Percentiles rank a stretch among this genome's conserved stretches.
These are phyloP conservation scores for Plestiodon gilberti DNA, from an alignment of 2,113 vertebrate species.

Conservation along the genomic window DNA sequence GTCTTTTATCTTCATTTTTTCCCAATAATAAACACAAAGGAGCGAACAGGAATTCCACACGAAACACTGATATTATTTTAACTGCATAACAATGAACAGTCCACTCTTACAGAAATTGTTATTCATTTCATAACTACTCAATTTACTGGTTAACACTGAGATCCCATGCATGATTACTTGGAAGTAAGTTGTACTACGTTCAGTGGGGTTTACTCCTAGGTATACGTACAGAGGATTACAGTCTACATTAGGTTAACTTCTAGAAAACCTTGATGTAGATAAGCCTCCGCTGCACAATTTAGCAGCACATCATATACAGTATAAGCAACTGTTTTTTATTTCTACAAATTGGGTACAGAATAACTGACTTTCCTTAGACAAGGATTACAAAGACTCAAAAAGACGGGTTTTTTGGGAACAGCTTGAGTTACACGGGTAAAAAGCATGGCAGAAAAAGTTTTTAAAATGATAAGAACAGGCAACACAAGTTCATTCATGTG, in stretches of 20 bases:
- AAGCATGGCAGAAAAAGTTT: no score
- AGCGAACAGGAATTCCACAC: no score
- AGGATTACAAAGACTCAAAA: background rate
- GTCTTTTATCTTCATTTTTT: no score
- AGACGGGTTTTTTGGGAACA: background rate
- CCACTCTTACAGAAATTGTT: background rate
- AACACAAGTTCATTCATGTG: no score
- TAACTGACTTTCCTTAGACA: background rate
- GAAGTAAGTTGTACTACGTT: no score
- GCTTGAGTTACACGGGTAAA: no score
- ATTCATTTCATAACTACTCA: background rate
- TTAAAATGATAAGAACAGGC: no score
- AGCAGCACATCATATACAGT: background rate
- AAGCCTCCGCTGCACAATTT: background rate
- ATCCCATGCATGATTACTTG: no score
- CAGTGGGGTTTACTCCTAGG: no score
- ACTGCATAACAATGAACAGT: background rate
- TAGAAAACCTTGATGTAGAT: background rate
- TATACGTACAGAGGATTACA: no score
- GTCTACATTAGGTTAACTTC: background rate
- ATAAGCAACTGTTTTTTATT: background rate
- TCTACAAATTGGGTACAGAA: background rate
- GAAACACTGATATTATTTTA: background rate
- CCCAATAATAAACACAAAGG: no score
- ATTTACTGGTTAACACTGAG: no score